Evolutionary conservation across 92 coral and sea anemone species (phyloP).

Genomic region (Epizoanthus scotinus): DNA sequence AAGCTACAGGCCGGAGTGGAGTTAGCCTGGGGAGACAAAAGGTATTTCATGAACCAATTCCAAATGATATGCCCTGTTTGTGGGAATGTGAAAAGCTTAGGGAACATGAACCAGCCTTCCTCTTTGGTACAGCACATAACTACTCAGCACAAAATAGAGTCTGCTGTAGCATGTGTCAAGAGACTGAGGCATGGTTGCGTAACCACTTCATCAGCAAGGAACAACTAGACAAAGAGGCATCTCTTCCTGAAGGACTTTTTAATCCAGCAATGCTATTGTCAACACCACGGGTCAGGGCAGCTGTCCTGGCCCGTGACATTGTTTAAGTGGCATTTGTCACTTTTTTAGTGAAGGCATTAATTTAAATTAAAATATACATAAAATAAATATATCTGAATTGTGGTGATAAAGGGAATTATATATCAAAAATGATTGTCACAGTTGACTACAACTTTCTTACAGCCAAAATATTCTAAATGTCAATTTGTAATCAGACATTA

Average conservation of each 20-base stretch:
- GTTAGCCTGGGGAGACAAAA: slow-evolving; percentile 16
- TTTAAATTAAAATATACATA: too few species aligned
- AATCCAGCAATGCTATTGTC: slow-evolving; percentile 25
- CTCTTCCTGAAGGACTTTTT: slow-evolving; percentile 22
- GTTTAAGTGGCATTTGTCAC: slow-evolving; percentile 36
- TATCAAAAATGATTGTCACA: too few species aligned
- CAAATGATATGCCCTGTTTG: slow-evolving; percentile 34
- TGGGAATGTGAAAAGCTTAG: slow-evolving; percentile 26
- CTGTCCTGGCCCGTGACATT: slow-evolving; percentile 48
- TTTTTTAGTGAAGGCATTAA: background rate
- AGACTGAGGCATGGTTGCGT: background rate
- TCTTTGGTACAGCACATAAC: slow-evolving; percentile 19
- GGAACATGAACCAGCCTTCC: slow-evolving; percentile 7
- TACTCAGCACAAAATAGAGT: slow-evolving; percentile 19
- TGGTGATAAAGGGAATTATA: too few species aligned
- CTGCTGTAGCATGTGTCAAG: slow-evolving; percentile 20
- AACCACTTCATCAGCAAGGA: background rate
- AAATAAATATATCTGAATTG: too few species aligned
- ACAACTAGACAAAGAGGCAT: background rate
- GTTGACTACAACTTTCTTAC: too few species aligned
- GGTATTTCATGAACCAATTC: slow-evolving; percentile 31
- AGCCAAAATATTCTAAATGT: too few species aligned
- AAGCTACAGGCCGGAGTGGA: slow-evolving; percentile 21
- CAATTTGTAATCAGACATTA: too few species aligned
- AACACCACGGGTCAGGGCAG: slow-evolving; percentile 51